Base-by-base conservation (phyloP, 2,797 vertebrate species). In the Takifugu ocellatus region DNA sequence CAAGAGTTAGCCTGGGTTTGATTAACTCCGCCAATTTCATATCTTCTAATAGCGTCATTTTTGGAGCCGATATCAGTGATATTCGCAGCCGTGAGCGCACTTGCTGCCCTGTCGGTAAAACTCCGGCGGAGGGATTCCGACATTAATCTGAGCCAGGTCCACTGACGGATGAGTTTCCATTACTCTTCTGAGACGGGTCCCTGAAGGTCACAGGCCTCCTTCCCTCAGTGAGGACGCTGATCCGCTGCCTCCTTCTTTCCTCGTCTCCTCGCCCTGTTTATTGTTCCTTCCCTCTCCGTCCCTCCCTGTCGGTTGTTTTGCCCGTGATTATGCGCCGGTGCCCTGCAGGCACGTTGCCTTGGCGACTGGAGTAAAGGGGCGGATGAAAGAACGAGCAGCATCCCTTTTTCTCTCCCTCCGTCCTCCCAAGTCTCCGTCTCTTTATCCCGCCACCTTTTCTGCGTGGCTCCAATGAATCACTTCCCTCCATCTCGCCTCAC, bases 301-400 rank as follows among this genome's bases (percentile, higher is more conserved):
- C 36, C 63, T 57, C 60, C 72, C 53, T 61, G 73, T 78, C 71
- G 83, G 77, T 84, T 83, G 82, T 88, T 87, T 84, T 87, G 75
- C 79, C 78, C 73, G 73, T 54, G 77, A 87, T 81, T 83, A 82
- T 69, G 76, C 81, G 64, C 56, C 83, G 75, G 84, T 81, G 74
- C 84, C 88, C 86, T 79, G 70, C 72, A 78, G 89, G 84, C 84
- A 89, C 70, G 88, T 90, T 89, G 88, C 88, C 83, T 78, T 88
- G 87, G 89, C 56, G 85, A 91, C 86, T 75, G 74, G 77, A 86
- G 86, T 83, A 81, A 84, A 85, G 59, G 81, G 78, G 79, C 8
- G 72, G 73, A 83, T 87, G 79, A 86, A 80, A 81, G 75, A 77
- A 61, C 78, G 74, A 81, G 75, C 61, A 60, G 47, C 71, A 79